Conservation (phyloP, 2,113 vertebrate species). For the Hydropotes inermis region DNA sequence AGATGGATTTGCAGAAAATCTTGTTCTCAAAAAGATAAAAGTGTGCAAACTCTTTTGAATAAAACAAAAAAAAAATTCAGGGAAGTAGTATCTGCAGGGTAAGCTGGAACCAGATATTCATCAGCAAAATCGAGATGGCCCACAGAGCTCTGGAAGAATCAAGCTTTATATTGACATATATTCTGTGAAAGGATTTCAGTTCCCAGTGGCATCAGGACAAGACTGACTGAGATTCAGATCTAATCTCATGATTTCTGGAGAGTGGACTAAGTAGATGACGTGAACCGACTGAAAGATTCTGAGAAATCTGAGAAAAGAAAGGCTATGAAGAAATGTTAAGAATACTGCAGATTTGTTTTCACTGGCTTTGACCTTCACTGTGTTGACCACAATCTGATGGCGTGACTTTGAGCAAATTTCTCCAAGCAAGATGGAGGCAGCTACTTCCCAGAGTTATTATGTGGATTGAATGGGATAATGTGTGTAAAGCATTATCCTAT, state of each 20-base stretch:
- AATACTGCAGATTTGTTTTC: neutral
- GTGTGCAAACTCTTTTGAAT: slow-evolving; percentile 55
- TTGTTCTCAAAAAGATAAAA: slow-evolving; percentile 62
- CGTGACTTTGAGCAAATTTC: neutral
- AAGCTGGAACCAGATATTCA: slow-evolving; percentile 19
- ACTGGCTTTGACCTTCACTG: neutral
- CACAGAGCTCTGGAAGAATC: neutral
- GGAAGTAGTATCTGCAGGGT: slow-evolving; percentile 15
- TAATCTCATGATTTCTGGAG: neutral
- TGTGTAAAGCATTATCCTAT: neutral
- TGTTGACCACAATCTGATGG: neutral
- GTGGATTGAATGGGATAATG: neutral
- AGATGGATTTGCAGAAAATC: slow-evolving; percentile 54
- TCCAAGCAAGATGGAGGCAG: neutral
- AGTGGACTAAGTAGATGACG: neutral
- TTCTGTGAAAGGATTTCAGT: neutral
- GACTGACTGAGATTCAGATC: neutral
- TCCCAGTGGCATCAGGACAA: neutral
- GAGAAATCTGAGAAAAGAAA: neutral
- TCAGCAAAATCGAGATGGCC: neutral
- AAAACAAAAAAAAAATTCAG: neutral
- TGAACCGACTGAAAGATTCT: neutral
- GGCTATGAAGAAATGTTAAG: neutral
- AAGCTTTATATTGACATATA: neutral
- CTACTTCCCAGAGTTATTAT: neutral